phyloP scores from a whole-genome alignment of 2,113 vertebrate species.

The Scomber scombrus region DNA sequence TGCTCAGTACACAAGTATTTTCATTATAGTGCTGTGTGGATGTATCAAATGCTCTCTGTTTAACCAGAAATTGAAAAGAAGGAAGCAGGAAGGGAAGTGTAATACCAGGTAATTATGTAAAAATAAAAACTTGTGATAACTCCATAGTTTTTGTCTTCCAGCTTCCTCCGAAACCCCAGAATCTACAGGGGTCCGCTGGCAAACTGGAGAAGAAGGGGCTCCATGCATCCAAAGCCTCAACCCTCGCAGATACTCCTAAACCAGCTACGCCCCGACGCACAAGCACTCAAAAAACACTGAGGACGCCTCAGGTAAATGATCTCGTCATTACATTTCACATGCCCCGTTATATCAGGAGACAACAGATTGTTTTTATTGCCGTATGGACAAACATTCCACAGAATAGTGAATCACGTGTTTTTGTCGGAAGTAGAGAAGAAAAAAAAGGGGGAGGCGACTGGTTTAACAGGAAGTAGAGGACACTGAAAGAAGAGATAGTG shows the following conservation, averaged over 20 bases:
- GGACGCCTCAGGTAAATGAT: conserved; percentile 73
- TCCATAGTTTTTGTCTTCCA: conserved; percentile 60
- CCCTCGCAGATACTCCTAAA: conserved; percentile 48
- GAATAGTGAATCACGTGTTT: conserved; percentile 33
- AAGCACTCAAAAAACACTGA: conserved; percentile 57
- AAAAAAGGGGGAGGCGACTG: conserved; percentile 33
- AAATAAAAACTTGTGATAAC: conserved; percentile 24
- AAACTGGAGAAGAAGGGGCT: conserved; percentile 73
- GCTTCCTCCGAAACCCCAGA: conserved; percentile 89
- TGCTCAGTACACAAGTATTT: background rate
- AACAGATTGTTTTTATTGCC: conserved; percentile 1
- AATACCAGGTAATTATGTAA: conserved; percentile 8
- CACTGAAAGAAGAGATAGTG: conserved; percentile 60
- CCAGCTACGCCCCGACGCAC: conserved; percentile 41
- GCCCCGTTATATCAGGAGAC: background rate
- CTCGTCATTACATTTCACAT: background rate
- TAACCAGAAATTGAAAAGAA: conserved; percentile 12
- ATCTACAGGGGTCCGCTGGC: conserved; percentile 83
- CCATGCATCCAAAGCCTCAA: conserved; percentile 54
- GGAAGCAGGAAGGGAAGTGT: conserved; percentile 2
- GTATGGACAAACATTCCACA: background rate
- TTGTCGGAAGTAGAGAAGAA: background rate
- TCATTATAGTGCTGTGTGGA: background rate
- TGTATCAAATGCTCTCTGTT: conserved; percentile 2
- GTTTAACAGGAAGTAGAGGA: conserved; percentile 70